These are phyloP conservation scores for Glaucidium brasilianum DNA, from an alignment of 2,113 vertebrate species.

Conservation along the genomic window DNA sequence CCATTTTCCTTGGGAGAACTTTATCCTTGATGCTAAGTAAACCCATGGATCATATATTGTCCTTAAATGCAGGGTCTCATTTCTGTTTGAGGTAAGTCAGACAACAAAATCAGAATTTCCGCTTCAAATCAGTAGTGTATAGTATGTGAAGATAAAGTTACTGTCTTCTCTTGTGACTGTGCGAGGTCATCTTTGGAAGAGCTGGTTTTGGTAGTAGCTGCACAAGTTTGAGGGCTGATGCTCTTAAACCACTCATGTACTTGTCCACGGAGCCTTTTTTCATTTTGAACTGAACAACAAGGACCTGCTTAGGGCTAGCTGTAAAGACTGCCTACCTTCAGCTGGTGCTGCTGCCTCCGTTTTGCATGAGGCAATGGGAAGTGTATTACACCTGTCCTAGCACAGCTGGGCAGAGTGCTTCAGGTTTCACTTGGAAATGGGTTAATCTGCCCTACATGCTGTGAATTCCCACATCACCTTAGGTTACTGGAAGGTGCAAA, in stretches of 20 bases:
- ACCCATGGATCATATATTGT: neutral
- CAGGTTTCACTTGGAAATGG: neutral
- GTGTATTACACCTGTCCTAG: neutral
- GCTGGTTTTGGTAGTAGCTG: neutral
- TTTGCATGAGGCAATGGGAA: neutral
- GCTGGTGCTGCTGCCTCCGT: neutral
- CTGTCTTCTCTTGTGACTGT: neutral
- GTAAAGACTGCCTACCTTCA: neutral
- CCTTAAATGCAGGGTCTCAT: neutral
- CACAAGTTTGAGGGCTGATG: neutral
- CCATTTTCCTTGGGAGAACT: neutral
- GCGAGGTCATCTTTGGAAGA: neutral
- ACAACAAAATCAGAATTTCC: neutral
- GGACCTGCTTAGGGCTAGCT: neutral
- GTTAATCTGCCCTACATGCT: neutral
- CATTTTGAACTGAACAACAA: neutral
- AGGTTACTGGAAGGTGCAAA: neutral
- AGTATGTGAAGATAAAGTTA: neutral
- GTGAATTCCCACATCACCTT: neutral
- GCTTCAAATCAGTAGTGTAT: neutral
- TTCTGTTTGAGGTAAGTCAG: neutral
- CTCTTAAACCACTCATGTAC: neutral
- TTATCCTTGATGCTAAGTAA: neutral
- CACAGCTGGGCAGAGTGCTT: neutral
- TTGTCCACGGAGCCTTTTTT: neutral